These are phyloP conservation scores for Exocentrus adspersus DNA, from an alignment of 2,888 invertebrate species.

Conservation along the genomic window DNA sequence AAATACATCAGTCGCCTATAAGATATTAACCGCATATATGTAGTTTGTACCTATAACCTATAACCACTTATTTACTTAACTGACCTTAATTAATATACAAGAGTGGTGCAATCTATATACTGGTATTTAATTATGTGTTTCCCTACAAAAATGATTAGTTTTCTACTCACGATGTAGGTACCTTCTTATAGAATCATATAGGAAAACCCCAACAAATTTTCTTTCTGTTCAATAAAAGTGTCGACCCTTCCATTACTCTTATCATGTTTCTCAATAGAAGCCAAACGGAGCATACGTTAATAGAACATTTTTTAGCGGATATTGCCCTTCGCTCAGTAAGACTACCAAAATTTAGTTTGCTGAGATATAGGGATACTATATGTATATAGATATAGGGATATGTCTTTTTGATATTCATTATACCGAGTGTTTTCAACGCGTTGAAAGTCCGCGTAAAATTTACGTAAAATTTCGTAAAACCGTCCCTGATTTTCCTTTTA, in stretches of 20 bases:
- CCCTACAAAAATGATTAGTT: too few relatives aligned
- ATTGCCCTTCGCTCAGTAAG: neutral
- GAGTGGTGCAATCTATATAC: too few relatives aligned
- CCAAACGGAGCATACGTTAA: constrained; percentile 3
- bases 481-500: neutral
- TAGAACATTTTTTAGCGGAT: constrained; percentile 2
- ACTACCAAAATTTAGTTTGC: neutral
- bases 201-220: constrained; percentile 1
- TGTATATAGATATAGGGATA: neutral
- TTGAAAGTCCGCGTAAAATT: neutral
- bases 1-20: too few relatives aligned
- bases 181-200: too few relatives aligned
- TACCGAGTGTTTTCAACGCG: too few relatives aligned
- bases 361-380: neutral
- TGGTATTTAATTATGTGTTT: too few relatives aligned
- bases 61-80: too few relatives aligned
- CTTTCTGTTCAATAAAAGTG: constrained; percentile 1
- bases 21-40: too few relatives aligned
- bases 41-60: too few relatives aligned
- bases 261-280: constrained; percentile 9
- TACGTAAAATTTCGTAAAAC: neutral
- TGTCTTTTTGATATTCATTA: too few relatives aligned
- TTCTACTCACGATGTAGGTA: too few relatives aligned
- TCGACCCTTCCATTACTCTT: constrained; percentile 4
- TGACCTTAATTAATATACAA: too few relatives aligned